Evolutionary conservation across 2,797 vertebrate species (phyloP).

Genomic region (Danio jaintianensis): DNA sequence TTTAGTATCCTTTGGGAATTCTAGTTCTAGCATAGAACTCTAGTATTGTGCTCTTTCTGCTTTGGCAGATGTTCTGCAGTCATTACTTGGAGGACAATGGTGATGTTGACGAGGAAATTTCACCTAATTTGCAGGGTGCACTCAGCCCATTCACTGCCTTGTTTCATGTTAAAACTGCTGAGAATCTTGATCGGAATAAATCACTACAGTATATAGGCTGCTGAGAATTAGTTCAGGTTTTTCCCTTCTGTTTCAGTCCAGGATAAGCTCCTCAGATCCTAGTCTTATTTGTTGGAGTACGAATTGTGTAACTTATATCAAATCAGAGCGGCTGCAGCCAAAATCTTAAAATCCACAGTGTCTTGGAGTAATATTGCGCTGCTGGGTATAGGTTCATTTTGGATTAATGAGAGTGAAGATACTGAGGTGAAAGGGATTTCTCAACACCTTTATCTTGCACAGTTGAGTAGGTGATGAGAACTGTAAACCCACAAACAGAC

Average conservation of each 20-base stretch:
- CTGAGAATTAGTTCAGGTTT: background rate
- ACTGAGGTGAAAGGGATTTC: conserved; percentile 23
- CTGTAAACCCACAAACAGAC: background rate
- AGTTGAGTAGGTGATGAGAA: background rate
- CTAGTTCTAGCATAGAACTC: background rate
- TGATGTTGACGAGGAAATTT: conserved; percentile 2
- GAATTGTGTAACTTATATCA: conserved; percentile 19
- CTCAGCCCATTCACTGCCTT: conserved; percentile 10
- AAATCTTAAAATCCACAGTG: conserved; percentile 6
- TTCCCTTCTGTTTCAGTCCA: background rate
- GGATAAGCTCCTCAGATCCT: background rate
- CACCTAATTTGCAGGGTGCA: conserved; percentile 21
- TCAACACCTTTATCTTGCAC: conserved; percentile 19
- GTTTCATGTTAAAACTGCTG: conserved; percentile 14
- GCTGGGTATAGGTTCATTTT: conserved; percentile 15
- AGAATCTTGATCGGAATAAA: conserved; percentile 27
- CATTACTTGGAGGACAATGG: conserved; percentile 31
- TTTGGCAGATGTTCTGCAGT: conserved; percentile 21
- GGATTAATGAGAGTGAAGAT: conserved; percentile 25
- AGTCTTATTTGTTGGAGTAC: conserved; percentile 23
- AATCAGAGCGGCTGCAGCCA: conserved; percentile 13
- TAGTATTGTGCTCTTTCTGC: conserved; percentile 11
- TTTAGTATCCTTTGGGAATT: background rate
- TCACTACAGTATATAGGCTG: background rate
- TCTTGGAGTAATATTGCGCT: background rate